Base-by-base conservation (phyloP, 2,888 invertebrate genomes). In the Drosophila borborema region DNA sequence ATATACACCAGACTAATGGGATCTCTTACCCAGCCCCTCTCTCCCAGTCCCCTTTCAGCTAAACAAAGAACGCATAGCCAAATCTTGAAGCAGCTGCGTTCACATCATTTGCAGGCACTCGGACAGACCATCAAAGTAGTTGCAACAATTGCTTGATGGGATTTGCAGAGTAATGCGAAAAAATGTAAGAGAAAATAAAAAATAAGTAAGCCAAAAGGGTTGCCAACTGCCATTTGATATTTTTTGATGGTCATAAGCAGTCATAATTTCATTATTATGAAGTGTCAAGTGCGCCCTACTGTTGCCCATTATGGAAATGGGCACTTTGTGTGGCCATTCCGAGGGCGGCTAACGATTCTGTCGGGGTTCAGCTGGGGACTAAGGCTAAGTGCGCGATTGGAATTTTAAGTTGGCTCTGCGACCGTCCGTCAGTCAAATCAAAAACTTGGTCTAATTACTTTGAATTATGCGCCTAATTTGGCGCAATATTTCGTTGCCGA, bases 401-500 rank as follows among this genome's bases (percentile, higher is more conserved):
- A 83, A 69, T 81, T 65, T 79, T 64, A 79, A 81, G 80, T 71
- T 71, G 68, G 40, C 54, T 23, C 2, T 20, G 14, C 34, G 36
- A 7, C 64, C 56, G 36, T 12, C 64, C 56, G 64, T 67, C 48
- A 23, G 63, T 67, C 72, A 73, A 74, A 75, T 70, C 61, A 49
- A 69, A 49, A 67, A 64, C 48, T 74, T 74, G 72, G 60, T 70
- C 85, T 86, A 91, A 91, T 91, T 91, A 90, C 80, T 81, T 77
- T 81, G 81, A 91, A 83, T 90, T 91, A 91, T 91, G 84, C 82
- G 81, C 66, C 83, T 85, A 89, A 91, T 90, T 91, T 91, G 79
- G 61, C 55, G 80, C 80, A 82, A 82, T 88, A 78, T 81, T 65
- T 62, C 78, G 82, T 90, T 86, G 81, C 78, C 84, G 86, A 69